A percentile compares a stretch with the other conserved stretches of the same genome.
Conservation (phyloP, 1,140 invertebrate species). For the Trichonephila inaurata region DNA sequence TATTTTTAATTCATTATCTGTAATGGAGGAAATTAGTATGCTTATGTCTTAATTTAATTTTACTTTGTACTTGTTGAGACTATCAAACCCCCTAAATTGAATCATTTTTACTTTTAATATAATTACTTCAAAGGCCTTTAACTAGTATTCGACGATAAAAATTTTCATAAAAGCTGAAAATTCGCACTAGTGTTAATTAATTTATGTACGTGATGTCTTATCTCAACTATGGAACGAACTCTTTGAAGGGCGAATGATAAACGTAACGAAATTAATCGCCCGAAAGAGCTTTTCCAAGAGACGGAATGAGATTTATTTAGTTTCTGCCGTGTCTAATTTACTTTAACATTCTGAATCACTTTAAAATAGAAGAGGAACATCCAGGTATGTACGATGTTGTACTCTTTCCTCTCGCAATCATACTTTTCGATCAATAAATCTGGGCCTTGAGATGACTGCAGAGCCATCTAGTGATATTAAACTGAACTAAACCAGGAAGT, state of each 20-base stretch:
- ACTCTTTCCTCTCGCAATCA: not conserved
- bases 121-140: too few relatives aligned
- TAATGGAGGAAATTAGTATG: too few relatives aligned
- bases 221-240: not conserved
- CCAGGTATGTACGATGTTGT: not conserved
- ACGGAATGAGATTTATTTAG: conserved; percentile 12
- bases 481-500: not conserved
- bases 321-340: conserved; percentile 24
- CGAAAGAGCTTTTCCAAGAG: not conserved
- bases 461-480: not conserved
- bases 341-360: conserved; percentile 10
- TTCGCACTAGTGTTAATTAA: not conserved
- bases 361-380: conserved; percentile 19
- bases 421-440: not conserved
- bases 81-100: too few relatives aligned
- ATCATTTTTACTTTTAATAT: too few relatives aligned
- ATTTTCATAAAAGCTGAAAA: not conserved
- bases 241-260: not conserved
- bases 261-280: conserved; percentile 2
- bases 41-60: too few relatives aligned
- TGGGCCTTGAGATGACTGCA: not conserved
- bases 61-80: too few relatives aligned
- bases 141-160: not conserved
- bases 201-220: not conserved
- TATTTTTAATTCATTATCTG: too few relatives aligned